Evolutionary conservation across 2,797 vertebrate species (phyloP), one percentile per base, ranked within the genome.

Genomic region (Chiroxiphia lanceolata): DNA sequence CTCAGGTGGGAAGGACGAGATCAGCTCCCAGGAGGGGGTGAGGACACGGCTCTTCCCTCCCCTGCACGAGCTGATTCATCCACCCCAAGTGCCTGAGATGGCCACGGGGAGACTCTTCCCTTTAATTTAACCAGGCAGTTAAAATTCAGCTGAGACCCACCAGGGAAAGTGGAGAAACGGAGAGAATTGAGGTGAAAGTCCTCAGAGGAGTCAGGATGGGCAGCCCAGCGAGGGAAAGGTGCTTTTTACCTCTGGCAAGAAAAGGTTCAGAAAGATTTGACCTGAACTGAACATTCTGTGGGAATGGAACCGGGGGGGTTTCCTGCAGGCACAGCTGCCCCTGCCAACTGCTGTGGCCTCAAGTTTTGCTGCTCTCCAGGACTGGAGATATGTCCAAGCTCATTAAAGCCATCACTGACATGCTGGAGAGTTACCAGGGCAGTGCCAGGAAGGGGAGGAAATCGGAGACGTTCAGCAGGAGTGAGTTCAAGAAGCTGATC

Each of bases 401-500:
- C 20, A 67, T 97, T 6, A 94, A 95, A 94, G 96, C 94, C 94
- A 90, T 97, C 81, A 48, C 70, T 7, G 95, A 97, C 40, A 33
- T 95, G 95, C 79, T 97, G 90, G 86, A 87, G 86, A 84, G 75
- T 38, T 70, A 90, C 20, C 95, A 89, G 45, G 61, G 89, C 63
- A 87, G 10, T 5, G 4, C 63, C 88, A 76, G 56, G 60, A 96
- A 69, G 78, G 86, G 67, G 18, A 90, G n/a, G 63, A 92, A 87
- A 4, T 15, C 94, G 0, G 95, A 95, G 36, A 3, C 80, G 1
- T 95, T 95, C 88, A 91, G 83, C 5, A 92, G 95, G 75, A 90
- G 94, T 1, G 96, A 97, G 63, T 96, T 97, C 92, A 95, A 93
- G 86, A 95, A 87, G 88, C 86, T 97, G 86, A 91, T 96, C 74